Base-by-base conservation (phyloP, 2,113 vertebrate species). In the Alces alces region DNA sequence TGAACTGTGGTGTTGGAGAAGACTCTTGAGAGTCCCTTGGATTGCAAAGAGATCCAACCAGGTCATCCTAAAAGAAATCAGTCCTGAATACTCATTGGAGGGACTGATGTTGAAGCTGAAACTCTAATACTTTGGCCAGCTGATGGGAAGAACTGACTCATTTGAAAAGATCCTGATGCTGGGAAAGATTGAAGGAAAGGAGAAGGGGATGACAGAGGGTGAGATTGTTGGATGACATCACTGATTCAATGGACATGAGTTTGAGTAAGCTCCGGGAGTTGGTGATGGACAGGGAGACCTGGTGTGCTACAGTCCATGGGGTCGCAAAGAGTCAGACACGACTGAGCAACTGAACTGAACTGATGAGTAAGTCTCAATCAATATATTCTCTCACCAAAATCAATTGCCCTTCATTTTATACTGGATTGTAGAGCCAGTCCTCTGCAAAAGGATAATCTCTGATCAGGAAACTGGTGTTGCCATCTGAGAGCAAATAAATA, bases 401-500 rank as follows among this genome's bases (percentile, higher is more conserved):
- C 7, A 39, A 21, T 23, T 55, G 36, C 27, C 52, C 23, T 89
- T 45, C 16, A 6, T n/a, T 92, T 76, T 64, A 8, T 57, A 60
- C 80, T 25, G 19, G 11, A 23, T 7, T 27, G 10, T 55, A 84
- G 73, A 43, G 58, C 23, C 28, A 39, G 23, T 9, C 50, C n/a
- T 28, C 52, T 64, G 12, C 10, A 27, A 57, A 45, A 27, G 27
- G 15, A 50, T 17, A 4, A 0, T 39, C 58, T 64, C 36, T 19
- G 15, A 2, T 28, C 54, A 45, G 60, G 1, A 13, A 10, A 15
- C 23, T 21, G 30, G 33, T 1, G 1, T 17, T 9, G 10, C 17
- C 33, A 25, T 45, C 28, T 82, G 33, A 23, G 17, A 39, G 4
- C 5, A 36, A 0, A 58, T 2, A 43, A 15, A 43, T 39, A 30